phyloP scores from a whole-genome alignment of 2,888 invertebrate species.

The Platerodrilus igneus region DNA sequence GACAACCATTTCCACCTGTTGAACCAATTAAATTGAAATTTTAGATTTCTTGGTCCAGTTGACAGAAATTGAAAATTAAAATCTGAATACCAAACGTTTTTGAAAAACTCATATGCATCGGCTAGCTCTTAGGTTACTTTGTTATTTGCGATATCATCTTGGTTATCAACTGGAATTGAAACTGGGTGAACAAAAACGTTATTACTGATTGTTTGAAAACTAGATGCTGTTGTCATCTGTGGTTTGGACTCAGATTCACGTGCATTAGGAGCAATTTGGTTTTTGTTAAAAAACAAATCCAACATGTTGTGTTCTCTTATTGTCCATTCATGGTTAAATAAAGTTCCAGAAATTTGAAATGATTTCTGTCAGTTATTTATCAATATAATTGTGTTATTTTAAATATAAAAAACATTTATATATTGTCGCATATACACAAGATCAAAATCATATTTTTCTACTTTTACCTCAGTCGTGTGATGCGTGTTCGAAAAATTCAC shows the following conservation, averaged over 20 bases:
- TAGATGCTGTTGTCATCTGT: slow-evolving; percentile 2
- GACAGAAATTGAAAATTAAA: slow-evolving; percentile 4
- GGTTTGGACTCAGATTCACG: slow-evolving; percentile 3
- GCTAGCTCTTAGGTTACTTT: slow-evolving; percentile 1
- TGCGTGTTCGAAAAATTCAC: no score
- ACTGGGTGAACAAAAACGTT: slow-evolving; percentile 1
- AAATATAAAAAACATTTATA: no score
- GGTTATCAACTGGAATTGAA: neutral
- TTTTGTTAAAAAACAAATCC: slow-evolving; percentile 2
- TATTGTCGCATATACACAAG: no score
- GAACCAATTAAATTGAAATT: slow-evolving; percentile 5
- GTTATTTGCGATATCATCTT: slow-evolving; percentile 2
- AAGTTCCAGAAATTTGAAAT: no score
- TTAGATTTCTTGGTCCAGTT: slow-evolving; percentile 8
- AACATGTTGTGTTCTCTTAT: slow-evolving; percentile 4
- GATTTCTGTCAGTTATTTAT: no score
- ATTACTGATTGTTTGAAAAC: slow-evolving; percentile 2
- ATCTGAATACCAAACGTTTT: slow-evolving; percentile 6
- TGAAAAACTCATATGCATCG: slow-evolving; percentile 5
- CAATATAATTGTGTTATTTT: no score
- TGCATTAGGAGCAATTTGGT: slow-evolving; percentile 1
- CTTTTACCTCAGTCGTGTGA: no score
- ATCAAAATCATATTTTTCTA: no score
- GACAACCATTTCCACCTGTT: slow-evolving; percentile 3
- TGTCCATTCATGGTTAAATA: no score